phyloP scores from a whole-genome alignment of 2,888 invertebrate species.

The Acholoe squamosa region DNA sequence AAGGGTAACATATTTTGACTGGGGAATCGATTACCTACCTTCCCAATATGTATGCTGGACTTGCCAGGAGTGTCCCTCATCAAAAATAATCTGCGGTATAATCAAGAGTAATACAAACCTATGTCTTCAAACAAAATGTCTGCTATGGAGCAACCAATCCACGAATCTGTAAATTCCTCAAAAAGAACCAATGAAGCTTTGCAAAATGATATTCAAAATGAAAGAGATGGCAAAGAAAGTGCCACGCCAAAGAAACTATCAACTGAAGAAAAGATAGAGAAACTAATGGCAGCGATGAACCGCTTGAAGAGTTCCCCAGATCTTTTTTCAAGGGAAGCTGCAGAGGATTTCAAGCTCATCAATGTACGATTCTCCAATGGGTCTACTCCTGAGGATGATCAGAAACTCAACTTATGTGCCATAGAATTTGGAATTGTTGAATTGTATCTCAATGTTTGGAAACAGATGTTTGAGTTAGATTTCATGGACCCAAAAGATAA shows the following conservation, averaged over 20 bases:
- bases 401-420: not conserved
- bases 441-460: not conserved
- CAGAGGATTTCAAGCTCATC: not conserved
- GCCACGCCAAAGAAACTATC: not conserved
- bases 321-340: not conserved
- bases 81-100: too few relatives aligned
- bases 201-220: too few relatives aligned
- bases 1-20: too few relatives aligned
- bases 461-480: conserved; percentile 18
- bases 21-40: too few relatives aligned
- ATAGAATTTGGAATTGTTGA: conserved; percentile 27
- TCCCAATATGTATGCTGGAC: too few relatives aligned
- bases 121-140: too few relatives aligned
- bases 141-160: too few relatives aligned
- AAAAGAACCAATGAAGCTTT: too few relatives aligned
- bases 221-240: too few relatives aligned
- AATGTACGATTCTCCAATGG: not conserved
- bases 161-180: too few relatives aligned
- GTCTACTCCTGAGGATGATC: not conserved
- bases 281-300: not conserved
- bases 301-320: not conserved
- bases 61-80: too few relatives aligned
- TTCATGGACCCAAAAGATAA: not conserved
- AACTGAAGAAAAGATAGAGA: not conserved
- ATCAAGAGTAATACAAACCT: too few relatives aligned